Evolutionary conservation across 2,888 invertebrate species (phyloP), one percentile per base, ranked within the genome.

Genomic region (Drosophila aldrichi): DNA sequence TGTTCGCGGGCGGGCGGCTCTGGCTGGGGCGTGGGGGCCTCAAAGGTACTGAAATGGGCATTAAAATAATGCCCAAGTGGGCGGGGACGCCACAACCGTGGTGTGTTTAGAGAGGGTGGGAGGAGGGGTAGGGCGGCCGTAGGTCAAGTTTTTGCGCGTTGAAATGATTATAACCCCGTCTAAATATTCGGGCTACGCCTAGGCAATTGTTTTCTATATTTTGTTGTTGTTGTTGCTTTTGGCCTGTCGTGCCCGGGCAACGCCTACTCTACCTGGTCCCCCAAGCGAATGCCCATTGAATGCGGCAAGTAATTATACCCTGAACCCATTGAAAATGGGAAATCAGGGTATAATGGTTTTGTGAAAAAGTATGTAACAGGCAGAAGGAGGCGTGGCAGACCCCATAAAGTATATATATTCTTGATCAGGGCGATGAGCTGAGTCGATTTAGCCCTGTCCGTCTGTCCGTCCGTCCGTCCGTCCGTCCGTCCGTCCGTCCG

Each of bases 101-200:
- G 63, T 40, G 46, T 8, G 32, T 34, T 3, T 3, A 10, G n/a
- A n/a, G n/a, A 61, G 40, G 46, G 3, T n/a, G n/a, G n/a, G n/a
- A n/a, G 25, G 22, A 29, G 6, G 48, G 18, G 16, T 32, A 22
- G 12, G 10, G 34, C 3, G 10, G 0, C 3, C 5, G 36, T 1
- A 16, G 36, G 16, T 36, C 6, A 32, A 51, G 75, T 51, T 64
- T 69, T 70, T 57, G 72, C 59, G 61, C 70, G 59, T 58, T 54
- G 51, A 77, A 79, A 65, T 73, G 73, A 70, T 78, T 70, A 66
- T 54, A 54, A 16, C 73, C 68, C 67, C 25, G 73, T 48, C 69
- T 68, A 64, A 76, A 69, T 65, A 77, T 62, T 71, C 58, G 29
- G 59, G 69, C 79, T 70, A 74, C 77, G 77, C 80, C 83, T 64